Conservation (phyloP, 2,113 vertebrate genomes). For the Centropristis striata region DNA sequence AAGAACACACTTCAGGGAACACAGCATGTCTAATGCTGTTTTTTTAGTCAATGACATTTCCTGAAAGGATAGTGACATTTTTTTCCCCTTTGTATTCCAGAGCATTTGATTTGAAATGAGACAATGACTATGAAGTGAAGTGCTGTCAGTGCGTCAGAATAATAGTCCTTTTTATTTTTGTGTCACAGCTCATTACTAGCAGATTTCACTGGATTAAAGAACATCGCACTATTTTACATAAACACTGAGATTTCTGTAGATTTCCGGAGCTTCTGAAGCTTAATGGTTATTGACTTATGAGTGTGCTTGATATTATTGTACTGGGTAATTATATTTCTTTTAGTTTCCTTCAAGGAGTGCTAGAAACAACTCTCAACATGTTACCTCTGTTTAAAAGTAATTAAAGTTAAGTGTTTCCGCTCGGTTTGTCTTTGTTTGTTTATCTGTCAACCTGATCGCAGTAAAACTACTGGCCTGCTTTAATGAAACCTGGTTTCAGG, state of each 20-base stretch:
- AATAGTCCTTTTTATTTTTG: background rate
- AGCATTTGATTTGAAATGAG: constrained; percentile 4
- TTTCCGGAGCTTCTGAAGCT: background rate
- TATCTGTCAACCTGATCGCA: too few species aligned
- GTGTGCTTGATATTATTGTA: background rate
- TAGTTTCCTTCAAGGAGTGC: background rate
- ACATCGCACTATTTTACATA: background rate
- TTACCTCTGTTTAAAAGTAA: background rate
- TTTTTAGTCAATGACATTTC: background rate
- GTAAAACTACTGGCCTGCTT: too few species aligned
- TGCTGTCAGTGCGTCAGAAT: background rate
- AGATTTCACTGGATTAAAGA: background rate
- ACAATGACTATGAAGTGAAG: background rate
- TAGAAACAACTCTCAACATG: background rate
- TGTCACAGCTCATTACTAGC: constrained; percentile 2
- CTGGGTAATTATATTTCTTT: background rate
- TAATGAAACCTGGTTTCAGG: too few species aligned
- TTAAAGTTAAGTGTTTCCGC: too few species aligned
- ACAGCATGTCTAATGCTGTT: background rate
- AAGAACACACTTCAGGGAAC: background rate
- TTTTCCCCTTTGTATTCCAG: background rate
- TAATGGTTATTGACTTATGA: background rate
- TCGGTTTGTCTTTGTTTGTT: too few species aligned
- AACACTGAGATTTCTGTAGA: background rate
- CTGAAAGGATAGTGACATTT: constrained; percentile 2